Evolutionary conservation across 2,113 vertebrate genomes (phyloP).

Genomic region (Microcebus tavaratra): DNA sequence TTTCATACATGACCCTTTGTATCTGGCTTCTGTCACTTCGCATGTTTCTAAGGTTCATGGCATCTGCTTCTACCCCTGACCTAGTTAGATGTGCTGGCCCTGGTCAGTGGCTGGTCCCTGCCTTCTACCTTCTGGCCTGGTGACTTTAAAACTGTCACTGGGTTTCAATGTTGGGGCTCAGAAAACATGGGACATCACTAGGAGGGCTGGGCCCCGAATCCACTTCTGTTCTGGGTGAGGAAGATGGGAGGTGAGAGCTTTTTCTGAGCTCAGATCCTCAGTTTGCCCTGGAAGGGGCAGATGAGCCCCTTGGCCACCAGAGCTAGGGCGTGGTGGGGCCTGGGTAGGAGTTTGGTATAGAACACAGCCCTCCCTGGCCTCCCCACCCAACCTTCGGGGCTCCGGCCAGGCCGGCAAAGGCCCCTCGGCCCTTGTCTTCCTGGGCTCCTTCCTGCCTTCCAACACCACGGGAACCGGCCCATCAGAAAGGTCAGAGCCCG

Average conservation of each 20-base stretch:
- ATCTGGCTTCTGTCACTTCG: neutral
- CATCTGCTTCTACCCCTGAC: neutral
- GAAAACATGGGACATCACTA: neutral
- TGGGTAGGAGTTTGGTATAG: neutral
- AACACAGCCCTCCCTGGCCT: neutral
- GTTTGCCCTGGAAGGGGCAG: neutral
- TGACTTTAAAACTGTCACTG: neutral
- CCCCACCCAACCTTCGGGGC: neutral
- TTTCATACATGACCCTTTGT: neutral
- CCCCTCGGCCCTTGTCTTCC: neutral
- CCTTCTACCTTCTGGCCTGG: neutral
- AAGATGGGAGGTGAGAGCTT: neutral
- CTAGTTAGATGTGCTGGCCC: neutral
- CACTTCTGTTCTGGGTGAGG: neutral
- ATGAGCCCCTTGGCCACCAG: too few species aligned
- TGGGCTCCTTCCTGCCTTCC: neutral
- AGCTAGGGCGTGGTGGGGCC: neutral
- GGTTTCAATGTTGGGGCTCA: neutral
- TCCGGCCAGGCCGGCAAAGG: neutral
- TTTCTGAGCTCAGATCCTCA: neutral
- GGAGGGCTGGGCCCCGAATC: neutral
- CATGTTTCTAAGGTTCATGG: neutral
- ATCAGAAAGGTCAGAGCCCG: neutral
- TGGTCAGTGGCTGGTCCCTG: neutral
- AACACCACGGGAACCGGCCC: neutral